A percentile compares a stretch with the other conserved stretches of the same genome.
Conservation (phyloP, 2,797 vertebrate genomes). For the Dicrostonyx torquatus region DNA sequence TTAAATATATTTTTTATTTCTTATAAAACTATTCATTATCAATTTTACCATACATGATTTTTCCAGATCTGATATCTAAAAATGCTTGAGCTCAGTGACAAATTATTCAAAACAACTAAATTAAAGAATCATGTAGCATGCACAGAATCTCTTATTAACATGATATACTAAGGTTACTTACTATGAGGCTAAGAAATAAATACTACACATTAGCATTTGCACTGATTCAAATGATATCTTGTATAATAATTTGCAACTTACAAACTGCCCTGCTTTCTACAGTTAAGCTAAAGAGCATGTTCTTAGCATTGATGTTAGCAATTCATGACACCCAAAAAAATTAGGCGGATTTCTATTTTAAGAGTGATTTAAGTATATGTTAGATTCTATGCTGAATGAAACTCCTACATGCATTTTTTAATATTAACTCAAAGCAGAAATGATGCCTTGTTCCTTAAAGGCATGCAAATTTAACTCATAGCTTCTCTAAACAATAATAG, state of each 20-base stretch:
- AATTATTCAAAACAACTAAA: slow-evolving; percentile 70
- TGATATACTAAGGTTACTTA: slow-evolving; percentile 66
- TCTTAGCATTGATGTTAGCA: slow-evolving; percentile 77
- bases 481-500: slow-evolving; percentile 52
- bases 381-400: slow-evolving; percentile 60
- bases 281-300: slow-evolving; percentile 76
- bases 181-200: slow-evolving; percentile 62
- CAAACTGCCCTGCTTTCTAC: slow-evolving; percentile 72
- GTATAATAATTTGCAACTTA: slow-evolving; percentile 78
- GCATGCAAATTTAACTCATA: slow-evolving; percentile 59
- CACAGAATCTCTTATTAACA: slow-evolving; percentile 67
- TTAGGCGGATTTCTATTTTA: slow-evolving; percentile 76
- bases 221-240: slow-evolving; percentile 71
- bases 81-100: slow-evolving; percentile 45
- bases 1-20: slow-evolving; percentile 51
- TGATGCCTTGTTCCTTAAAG: slow-evolving; percentile 61
- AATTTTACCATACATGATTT: slow-evolving; percentile 42
- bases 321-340: slow-evolving; percentile 69
- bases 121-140: slow-evolving; percentile 42
- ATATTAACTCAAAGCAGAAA: slow-evolving; percentile 70
- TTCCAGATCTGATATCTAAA: slow-evolving; percentile 37
- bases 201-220: slow-evolving; percentile 70
- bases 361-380: slow-evolving; percentile 65
- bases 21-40: slow-evolving; percentile 35
- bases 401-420: slow-evolving; percentile 40